A percentile compares a stretch with the other conserved stretches of the same genome.
Conservation (phyloP, 2,797 vertebrate genomes). For the Rhinoraja longicauda region DNA sequence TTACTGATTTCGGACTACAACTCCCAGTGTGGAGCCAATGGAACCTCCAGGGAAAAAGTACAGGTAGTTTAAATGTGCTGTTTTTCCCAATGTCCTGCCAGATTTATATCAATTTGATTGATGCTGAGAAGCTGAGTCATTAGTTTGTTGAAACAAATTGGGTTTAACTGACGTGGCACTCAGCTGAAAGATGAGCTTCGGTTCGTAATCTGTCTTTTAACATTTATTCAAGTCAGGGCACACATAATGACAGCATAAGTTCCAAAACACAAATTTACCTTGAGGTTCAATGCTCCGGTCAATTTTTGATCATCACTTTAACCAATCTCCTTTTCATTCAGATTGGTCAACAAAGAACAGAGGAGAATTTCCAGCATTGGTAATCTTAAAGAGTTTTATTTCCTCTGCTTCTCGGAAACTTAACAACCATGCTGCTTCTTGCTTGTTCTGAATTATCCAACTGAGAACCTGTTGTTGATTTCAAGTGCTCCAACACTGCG, state of each 20-base stretch:
- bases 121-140: background rate
- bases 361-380: background rate
- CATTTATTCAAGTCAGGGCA: background rate
- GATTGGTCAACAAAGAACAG: background rate
- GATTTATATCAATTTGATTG: background rate
- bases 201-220: background rate
- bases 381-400: background rate
- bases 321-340: background rate
- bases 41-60: background rate
- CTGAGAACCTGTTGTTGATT: background rate
- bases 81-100: background rate
- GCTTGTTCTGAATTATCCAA: background rate
- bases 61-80: background rate
- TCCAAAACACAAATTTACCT: background rate
- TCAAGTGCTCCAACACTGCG: background rate
- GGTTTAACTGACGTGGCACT: background rate
- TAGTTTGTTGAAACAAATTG: background rate
- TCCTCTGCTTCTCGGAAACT: background rate
- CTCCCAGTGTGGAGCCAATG: background rate
- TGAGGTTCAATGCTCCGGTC: background rate
- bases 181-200: background rate
- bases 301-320: background rate
- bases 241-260: background rate
- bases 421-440: background rate
- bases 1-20: background rate